Evolutionary conservation across 2,113 vertebrate genomes (phyloP).

Genomic region (Crotalus viridis): DNA sequence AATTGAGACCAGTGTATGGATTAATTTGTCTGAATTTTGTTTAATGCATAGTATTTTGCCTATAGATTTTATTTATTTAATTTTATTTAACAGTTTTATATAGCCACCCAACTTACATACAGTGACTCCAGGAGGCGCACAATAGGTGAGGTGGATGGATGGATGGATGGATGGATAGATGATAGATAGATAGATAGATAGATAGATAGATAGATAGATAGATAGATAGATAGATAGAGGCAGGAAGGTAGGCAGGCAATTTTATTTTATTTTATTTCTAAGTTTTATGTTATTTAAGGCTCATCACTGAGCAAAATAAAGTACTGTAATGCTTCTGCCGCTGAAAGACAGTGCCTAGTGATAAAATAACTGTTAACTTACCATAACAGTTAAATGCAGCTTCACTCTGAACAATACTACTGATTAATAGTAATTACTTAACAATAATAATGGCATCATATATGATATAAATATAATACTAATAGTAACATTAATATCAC

Average conservation of each 20-base stretch:
- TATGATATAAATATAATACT: not conserved
- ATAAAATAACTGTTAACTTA: not conserved
- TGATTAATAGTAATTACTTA: not conserved
- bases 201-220: too few relatives aligned
- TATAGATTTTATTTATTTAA: not conserved
- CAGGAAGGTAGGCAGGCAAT: not conserved
- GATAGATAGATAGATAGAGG: too few relatives aligned
- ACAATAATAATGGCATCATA: not conserved
- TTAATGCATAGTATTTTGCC: not conserved
- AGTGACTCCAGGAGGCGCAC: not conserved
- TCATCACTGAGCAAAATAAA: not conserved
- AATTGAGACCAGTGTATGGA: not conserved
- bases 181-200: too few relatives aligned
- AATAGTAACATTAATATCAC: not conserved
- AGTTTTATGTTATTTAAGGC: not conserved
- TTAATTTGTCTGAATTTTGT: not conserved
- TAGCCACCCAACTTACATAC: not conserved
- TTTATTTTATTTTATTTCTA: not conserved
- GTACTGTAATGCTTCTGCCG: not conserved
- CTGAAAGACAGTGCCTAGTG: not conserved
- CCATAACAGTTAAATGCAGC: not conserved
- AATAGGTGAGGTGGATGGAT: not conserved
- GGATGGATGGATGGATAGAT: too few relatives aligned
- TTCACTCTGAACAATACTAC: not conserved
- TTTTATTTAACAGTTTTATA: not conserved